These are phyloP conservation scores for Drosophila kambysellisi DNA, from an alignment of 2,888 invertebrate species.

Conservation along the genomic window DNA sequence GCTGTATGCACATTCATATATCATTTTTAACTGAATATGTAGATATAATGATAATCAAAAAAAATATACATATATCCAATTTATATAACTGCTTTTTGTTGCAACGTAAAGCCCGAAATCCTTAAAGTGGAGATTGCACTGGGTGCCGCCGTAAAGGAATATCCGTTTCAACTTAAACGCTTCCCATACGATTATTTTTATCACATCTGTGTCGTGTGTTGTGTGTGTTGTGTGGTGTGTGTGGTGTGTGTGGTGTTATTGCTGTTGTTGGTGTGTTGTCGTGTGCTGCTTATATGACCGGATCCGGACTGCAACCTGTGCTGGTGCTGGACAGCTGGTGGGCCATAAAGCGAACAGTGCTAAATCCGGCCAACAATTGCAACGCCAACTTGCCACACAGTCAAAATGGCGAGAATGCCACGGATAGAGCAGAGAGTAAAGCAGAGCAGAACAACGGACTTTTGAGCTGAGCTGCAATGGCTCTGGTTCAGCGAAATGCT, in stretches of 20 bases:
- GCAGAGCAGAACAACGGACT: not conserved
- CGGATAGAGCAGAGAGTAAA: not conserved
- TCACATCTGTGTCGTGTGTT: constrained; percentile 42
- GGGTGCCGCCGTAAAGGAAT: constrained; percentile 21
- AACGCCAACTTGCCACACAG: constrained; percentile 52
- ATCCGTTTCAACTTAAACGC: constrained; percentile 73
- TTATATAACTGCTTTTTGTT: not conserved
- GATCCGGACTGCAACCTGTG: constrained; percentile 27
- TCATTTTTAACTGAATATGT: constrained; percentile 5
- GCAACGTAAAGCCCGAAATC: not conserved
- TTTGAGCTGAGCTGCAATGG: constrained; percentile 6
- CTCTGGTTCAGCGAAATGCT: constrained; percentile 46
- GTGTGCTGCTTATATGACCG: constrained; percentile 22
- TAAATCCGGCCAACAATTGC: constrained; percentile 72
- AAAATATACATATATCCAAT: not conserved
- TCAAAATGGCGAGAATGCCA: constrained; percentile 30
- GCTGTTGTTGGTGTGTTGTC: constrained; percentile 15
- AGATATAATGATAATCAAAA: constrained; percentile 27
- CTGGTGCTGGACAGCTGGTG: constrained; percentile 46
- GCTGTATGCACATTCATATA: not conserved
- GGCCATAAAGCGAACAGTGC: constrained; percentile 72
- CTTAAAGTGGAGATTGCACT: not conserved
- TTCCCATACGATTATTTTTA: constrained; percentile 69
- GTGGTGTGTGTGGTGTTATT: not conserved
- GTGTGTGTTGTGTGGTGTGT: not conserved